phyloP scores from a whole-genome alignment of 2,888 invertebrate genomes.

The Hymenopus coronatus region DNA sequence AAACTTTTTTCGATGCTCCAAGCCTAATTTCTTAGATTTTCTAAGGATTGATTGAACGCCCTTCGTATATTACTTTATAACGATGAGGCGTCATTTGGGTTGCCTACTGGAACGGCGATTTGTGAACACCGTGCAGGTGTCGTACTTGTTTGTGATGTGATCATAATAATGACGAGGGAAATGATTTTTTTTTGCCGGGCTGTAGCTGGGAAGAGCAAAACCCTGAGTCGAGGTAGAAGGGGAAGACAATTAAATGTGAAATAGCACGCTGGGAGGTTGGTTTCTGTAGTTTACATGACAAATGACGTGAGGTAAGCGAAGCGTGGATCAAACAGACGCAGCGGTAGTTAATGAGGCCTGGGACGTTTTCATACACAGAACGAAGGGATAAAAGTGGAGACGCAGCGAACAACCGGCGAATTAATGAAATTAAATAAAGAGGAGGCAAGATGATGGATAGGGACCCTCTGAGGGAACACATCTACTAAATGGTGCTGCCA shows the following conservation, averaged over 20 bases:
- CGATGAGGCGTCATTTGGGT: too few species aligned
- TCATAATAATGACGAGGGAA: not conserved
- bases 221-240: not conserved
- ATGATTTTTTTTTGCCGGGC: not conserved
- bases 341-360: constrained; percentile 2
- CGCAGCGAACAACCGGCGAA: not conserved
- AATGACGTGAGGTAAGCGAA: constrained; percentile 3
- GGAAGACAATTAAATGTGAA: not conserved
- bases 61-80: too few species aligned
- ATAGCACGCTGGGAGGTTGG: not conserved
- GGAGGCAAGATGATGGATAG: not conserved
- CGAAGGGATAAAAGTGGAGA: not conserved
- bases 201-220: not conserved
- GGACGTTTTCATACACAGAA: not conserved
- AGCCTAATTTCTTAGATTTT: too few species aligned
- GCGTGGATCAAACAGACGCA: constrained; percentile 4
- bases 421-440: not conserved
- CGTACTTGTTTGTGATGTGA: not conserved
- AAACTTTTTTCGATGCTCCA: too few species aligned
- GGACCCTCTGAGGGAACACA: not conserved
- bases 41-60: too few species aligned
- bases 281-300: constrained; percentile 12
- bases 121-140: too few species aligned
- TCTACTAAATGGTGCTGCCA: not conserved
- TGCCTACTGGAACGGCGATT: too few species aligned